Conservation (phyloP, 2,888 invertebrate genomes). For the Cactoblastis cactorum region DNA sequence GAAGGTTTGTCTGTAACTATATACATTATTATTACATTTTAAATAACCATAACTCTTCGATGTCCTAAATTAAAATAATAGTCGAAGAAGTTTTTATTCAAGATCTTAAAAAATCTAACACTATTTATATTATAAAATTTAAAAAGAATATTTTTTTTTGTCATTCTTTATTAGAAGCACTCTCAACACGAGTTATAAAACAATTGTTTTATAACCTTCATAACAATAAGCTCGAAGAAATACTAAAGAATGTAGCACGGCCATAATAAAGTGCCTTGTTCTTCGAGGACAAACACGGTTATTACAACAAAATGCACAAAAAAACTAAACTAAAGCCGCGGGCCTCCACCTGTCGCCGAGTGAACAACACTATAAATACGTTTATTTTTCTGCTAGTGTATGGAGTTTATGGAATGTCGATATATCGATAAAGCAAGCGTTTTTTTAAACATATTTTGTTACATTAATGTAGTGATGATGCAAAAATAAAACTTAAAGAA, state of each 20-base stretch:
- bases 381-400: constrained; percentile 25
- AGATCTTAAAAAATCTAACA: too few species aligned
- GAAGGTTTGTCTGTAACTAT: too few species aligned
- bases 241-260: background rate
- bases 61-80: too few species aligned
- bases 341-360: constrained; percentile 47
- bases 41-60: too few species aligned
- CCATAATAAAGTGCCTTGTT: background rate
- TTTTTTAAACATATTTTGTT: too few species aligned
- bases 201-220: background rate
- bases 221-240: background rate
- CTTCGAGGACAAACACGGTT: constrained; percentile 19
- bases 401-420: constrained; percentile 13
- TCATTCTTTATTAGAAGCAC: too few species aligned
- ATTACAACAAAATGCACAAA: constrained; percentile 31
- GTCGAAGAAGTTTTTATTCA: too few species aligned
- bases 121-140: too few species aligned
- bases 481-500: too few species aligned
- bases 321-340: constrained; percentile 32
- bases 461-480: too few species aligned
- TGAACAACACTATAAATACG: constrained; percentile 44
- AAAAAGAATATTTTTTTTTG: too few species aligned
- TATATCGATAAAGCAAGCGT: background rate
- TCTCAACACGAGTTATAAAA: background rate
- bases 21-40: too few species aligned